Evolutionary conservation across 2,797 vertebrate species (phyloP), one percentile per base, ranked within the genome.

Genomic region (Phyllotis vaccarum): DNA sequence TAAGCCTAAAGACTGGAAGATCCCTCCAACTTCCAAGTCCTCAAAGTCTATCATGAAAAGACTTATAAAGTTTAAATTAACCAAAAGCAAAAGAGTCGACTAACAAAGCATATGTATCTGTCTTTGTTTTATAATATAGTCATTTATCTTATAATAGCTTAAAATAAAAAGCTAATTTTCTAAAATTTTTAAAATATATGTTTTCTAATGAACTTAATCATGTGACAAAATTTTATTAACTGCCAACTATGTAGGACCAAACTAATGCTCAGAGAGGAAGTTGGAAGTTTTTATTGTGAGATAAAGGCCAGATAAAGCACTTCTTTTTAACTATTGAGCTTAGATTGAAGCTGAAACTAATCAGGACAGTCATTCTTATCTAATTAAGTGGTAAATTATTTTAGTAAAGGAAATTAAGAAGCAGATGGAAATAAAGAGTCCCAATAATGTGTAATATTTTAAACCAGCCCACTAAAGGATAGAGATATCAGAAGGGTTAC

Each of bases 111-210:
- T 37, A 17, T 78, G 64, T 89, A 4, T 54, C 68, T 80, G 4
- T n/a, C 85, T 86, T 72, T 46, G 21, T 43, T 92, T 95, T 86
- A 86, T 82, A 34, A 62, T 24, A 43, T 43, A 68, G 52, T 62
- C 75, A 43, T 75, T 85, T 24, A 24, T 78, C 10, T 80, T 81
- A 56, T 29, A 79, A 9, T 75, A 79, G 85, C 17, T 80, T 88
- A 85, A 76, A 81, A 79, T 68, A 79, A 74, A 72, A 78, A 43
- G 13, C 56, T 89, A 66, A 88, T 87, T 60, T 81, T 92, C 17
- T 40, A 11, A 93, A 96, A 75, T 52, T 85, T 78, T 31, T 31
- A 83, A 89, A 91, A 16, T 2, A 52, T 90, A 5, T n/a, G 9
- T 86, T 75, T 88, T 64, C 40, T 54, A 49, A 27, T 43, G 6